Evolutionary conservation across 1,140 invertebrate genomes (phyloP).

Genomic region (Atta texana): DNA sequence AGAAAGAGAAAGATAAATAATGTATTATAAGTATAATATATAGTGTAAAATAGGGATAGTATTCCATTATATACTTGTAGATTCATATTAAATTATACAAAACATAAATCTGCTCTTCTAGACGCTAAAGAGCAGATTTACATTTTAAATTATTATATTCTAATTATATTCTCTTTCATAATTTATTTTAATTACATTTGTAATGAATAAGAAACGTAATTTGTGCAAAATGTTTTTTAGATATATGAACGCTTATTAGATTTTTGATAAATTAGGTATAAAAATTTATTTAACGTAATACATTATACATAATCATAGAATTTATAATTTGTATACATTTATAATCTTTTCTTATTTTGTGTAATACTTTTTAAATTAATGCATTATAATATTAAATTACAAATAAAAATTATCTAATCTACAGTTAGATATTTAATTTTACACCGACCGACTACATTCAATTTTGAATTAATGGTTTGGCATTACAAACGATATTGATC

Average conservation of each 20-base stretch:
- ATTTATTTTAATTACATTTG: neutral
- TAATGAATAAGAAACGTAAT: neutral
- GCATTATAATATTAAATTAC: neutral
- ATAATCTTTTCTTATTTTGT: neutral
- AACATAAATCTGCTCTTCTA: neutral
- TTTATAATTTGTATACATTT: neutral
- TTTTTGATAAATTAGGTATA: neutral
- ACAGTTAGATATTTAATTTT: conserved; percentile 47
- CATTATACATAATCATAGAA: neutral
- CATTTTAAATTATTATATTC: neutral
- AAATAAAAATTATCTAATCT: neutral
- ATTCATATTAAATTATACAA: neutral
- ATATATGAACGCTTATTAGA: too few species aligned
- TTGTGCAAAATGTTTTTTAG: neutral
- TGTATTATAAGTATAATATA: too few species aligned
- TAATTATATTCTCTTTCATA: neutral
- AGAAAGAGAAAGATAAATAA: neutral
- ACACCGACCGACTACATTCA: neutral
- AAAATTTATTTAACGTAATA: neutral
- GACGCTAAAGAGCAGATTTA: neutral
- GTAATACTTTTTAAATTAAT: neutral
- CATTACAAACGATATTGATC: conserved; percentile 66
- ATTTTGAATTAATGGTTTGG: conserved; percentile 46
- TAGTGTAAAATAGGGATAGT: too few species aligned
- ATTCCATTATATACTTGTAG: too few species aligned